These are phyloP conservation scores for Formica aserva DNA, from an alignment of 2,888 invertebrate genomes.

Conservation along the genomic window DNA sequence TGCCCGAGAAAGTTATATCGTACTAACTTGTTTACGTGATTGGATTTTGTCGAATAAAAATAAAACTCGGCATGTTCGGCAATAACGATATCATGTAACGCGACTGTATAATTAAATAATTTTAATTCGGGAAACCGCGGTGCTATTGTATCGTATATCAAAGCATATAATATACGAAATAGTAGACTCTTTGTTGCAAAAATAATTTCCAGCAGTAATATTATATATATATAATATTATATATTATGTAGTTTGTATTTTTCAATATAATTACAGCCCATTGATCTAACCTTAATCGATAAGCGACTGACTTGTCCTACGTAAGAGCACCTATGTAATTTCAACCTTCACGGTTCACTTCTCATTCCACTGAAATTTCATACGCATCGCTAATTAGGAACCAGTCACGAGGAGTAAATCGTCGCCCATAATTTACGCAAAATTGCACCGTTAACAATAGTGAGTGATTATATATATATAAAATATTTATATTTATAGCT, in stretches of 20 bases:
- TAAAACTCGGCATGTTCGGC: not conserved
- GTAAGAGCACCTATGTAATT: conserved; percentile 77
- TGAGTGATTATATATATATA: not conserved
- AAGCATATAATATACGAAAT: not conserved
- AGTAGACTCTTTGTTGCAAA: conserved; percentile 14
- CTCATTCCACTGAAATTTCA: conserved; percentile 75
- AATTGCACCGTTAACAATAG: conserved; percentile 14
- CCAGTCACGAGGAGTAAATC: conserved; percentile 58
- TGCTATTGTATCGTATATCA: not conserved
- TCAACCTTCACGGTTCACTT: conserved; percentile 69
- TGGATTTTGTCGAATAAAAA: conserved; percentile 9
- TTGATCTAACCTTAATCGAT: conserved; percentile 74
- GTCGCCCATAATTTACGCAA: conserved; percentile 32
- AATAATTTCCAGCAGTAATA: conserved; percentile 54
- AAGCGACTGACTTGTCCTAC: conserved; percentile 60
- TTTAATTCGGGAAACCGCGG: not conserved
- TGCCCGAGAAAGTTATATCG: conserved; percentile 25
- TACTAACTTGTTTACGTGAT: not conserved
- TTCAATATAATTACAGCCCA: conserved; percentile 55
- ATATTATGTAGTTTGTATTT: no score
- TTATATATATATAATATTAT: no score
- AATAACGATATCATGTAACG: not conserved
- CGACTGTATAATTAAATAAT: not conserved
- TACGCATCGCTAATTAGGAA: conserved; percentile 72
- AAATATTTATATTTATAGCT: no score